Evolutionary conservation across 2,113 vertebrate species (phyloP).

Genomic region (Verasper variegatus): DNA sequence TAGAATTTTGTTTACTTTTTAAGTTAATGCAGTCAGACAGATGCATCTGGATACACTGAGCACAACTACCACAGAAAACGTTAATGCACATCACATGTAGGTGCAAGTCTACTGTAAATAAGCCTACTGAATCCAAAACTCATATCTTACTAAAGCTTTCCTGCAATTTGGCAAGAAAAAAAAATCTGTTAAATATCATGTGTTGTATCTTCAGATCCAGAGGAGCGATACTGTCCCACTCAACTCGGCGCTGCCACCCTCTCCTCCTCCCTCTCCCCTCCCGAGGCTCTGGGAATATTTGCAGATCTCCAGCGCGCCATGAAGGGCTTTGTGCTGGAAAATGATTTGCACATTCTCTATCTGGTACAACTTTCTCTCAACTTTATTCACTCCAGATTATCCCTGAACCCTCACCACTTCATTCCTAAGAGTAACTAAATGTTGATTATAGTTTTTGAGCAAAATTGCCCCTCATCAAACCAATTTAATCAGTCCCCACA

Average conservation of each 20-base stretch:
- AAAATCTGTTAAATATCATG: background rate
- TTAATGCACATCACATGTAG: too few relatives aligned
- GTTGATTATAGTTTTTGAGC: background rate
- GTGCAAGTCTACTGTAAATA: too few relatives aligned
- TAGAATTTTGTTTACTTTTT: too few relatives aligned
- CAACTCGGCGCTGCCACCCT: slow-evolving; percentile 94
- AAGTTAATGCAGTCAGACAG: too few relatives aligned
- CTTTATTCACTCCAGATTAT: background rate
- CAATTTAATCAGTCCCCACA: background rate
- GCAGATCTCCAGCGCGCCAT: slow-evolving; percentile 97
- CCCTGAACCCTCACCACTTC: background rate
- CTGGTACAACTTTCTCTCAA: slow-evolving; percentile 81
- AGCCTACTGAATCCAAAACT: too few relatives aligned
- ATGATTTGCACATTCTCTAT: slow-evolving; percentile 95
- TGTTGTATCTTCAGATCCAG: slow-evolving; percentile 66
- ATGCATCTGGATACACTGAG: too few relatives aligned
- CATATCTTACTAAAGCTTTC: too few relatives aligned
- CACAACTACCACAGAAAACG: too few relatives aligned
- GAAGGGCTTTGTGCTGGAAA: slow-evolving; percentile 98
- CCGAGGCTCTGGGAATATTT: slow-evolving; percentile 95
- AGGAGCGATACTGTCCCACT: slow-evolving; percentile 88
- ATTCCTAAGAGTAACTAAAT: background rate
- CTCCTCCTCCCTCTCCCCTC: slow-evolving; percentile 93
- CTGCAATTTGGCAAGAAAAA: too few relatives aligned
- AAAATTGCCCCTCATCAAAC: background rate